These are phyloP conservation scores for Gallinago jamesoni DNA, from an alignment of 2,113 vertebrate species.

Conservation along the genomic window DNA sequence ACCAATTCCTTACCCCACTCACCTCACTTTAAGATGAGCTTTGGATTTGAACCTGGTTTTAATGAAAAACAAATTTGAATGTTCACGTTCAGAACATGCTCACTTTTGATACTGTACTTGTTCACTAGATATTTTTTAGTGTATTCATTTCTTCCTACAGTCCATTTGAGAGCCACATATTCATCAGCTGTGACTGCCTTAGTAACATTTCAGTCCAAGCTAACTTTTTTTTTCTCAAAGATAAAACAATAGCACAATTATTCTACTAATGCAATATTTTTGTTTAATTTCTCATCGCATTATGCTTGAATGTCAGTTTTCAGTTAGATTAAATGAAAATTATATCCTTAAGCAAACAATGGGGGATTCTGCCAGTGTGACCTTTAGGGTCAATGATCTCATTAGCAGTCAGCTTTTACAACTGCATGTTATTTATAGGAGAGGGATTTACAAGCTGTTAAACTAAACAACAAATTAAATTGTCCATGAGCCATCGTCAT, in stretches of 20 bases:
- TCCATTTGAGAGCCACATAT: neutral
- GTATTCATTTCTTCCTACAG: neutral
- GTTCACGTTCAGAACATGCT: neutral
- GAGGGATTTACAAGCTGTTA: slow-evolving; percentile 77
- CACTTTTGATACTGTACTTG: neutral
- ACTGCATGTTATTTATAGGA: slow-evolving; percentile 70
- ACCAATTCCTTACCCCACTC: neutral
- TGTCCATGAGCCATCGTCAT: slow-evolving; percentile 75
- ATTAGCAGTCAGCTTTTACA: slow-evolving; percentile 81
- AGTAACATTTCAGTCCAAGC: neutral
- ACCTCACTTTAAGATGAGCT: neutral
- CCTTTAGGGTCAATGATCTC: slow-evolving; percentile 78
- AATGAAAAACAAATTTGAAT: neutral
- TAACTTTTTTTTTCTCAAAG: neutral
- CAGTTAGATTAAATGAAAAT: slow-evolving; percentile 50
- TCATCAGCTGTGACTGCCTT: neutral
- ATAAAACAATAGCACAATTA: neutral
- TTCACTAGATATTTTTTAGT: neutral
- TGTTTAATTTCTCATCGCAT: neutral
- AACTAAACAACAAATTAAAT: slow-evolving; percentile 85
- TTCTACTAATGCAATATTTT: neutral
- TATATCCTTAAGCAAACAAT: slow-evolving; percentile 68
- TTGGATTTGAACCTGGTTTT: slow-evolving; percentile 4
- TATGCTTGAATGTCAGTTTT: slow-evolving; percentile 25
- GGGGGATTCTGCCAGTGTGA: slow-evolving; percentile 59